Evolutionary conservation across 2,113 vertebrate genomes (phyloP).

Genomic region (Melozone crissalis): DNA sequence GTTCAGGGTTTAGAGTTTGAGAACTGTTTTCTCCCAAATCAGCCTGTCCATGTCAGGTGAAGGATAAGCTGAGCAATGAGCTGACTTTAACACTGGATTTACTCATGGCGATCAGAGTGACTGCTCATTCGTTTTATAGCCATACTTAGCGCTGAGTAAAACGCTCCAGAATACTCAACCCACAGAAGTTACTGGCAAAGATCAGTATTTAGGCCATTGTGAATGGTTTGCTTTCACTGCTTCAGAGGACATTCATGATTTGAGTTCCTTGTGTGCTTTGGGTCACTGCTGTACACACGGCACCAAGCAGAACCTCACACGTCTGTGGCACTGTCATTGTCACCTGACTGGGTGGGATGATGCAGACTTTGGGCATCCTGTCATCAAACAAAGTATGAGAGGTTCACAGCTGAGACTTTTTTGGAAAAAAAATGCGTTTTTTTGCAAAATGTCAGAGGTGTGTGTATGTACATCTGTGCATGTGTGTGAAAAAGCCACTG

Average conservation of each 20-base stretch:
- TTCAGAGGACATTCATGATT: no score
- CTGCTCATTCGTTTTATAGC: neutral
- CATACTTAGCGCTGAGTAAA: neutral
- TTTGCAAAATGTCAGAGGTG: neutral
- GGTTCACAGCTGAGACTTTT: neutral
- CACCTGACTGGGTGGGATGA: neutral
- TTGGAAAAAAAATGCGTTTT: neutral
- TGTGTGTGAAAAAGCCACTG: neutral
- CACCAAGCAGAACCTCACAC: rapidly evolving
- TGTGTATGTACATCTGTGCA: neutral
- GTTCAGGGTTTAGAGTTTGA: neutral
- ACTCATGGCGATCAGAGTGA: neutral
- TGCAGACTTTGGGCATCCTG: neutral
- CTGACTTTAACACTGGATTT: neutral
- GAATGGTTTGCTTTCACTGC: neutral
- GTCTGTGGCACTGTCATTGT: rapidly evolving
- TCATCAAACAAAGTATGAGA: neutral
- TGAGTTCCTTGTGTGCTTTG: neutral
- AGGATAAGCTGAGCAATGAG: neutral
- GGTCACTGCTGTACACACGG: neutral
- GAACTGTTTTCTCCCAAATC: neutral
- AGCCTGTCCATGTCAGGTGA: neutral
- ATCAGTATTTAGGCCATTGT: neutral
- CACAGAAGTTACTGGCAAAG: neutral
- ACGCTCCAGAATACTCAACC: neutral